Evolutionary conservation across 2,888 invertebrate genomes (phyloP).

Genomic region (Spilosoma lubricipeda): DNA sequence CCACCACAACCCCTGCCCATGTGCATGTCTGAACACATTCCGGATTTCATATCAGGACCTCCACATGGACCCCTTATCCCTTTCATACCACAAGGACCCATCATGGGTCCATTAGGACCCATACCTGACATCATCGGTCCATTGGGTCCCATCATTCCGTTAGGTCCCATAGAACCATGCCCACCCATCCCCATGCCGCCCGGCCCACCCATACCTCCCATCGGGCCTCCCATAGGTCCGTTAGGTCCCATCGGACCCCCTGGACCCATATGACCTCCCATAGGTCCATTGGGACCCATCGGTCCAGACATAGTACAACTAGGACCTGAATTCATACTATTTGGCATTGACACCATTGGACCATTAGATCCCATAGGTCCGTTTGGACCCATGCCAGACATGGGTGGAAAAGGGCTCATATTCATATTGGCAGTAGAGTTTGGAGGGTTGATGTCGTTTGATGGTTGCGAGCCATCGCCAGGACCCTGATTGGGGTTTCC

Average conservation of each 20-base stretch:
- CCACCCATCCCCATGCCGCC: slow-evolving; percentile 71
- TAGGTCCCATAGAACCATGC: slow-evolving; percentile 76
- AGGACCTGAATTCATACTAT: slow-evolving; percentile 77
- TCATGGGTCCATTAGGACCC: slow-evolving; percentile 83
- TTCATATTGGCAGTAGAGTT: slow-evolving; percentile 77
- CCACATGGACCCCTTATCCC: slow-evolving; percentile 81
- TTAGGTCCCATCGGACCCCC: slow-evolving; percentile 75
- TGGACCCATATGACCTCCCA: slow-evolving; percentile 70
- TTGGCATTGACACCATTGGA: slow-evolving; percentile 81
- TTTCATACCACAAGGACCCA: slow-evolving; percentile 84
- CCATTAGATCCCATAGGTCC: slow-evolving; percentile 80
- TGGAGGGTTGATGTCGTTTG: slow-evolving; percentile 76
- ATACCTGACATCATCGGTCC: slow-evolving; percentile 81
- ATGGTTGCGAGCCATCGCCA: slow-evolving; percentile 69
- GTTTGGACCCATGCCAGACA: slow-evolving; percentile 76
- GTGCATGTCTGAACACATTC: slow-evolving; percentile 84
- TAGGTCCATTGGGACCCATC: slow-evolving; percentile 70
- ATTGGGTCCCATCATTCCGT: slow-evolving; percentile 84
- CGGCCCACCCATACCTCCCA: slow-evolving; percentile 73
- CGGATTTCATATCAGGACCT: slow-evolving; percentile 83
- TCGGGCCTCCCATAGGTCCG: slow-evolving; percentile 67
- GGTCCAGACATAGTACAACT: slow-evolving; percentile 83
- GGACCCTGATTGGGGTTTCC: slow-evolving; percentile 69
- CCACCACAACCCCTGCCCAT: slow-evolving; percentile 84
- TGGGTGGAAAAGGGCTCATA: slow-evolving; percentile 76